Percentiles rank a stretch among this genome's conserved stretches.
These are phyloP conservation scores for Busseola fusca DNA, from an alignment of 2,888 invertebrate species.

Conservation along the genomic window DNA sequence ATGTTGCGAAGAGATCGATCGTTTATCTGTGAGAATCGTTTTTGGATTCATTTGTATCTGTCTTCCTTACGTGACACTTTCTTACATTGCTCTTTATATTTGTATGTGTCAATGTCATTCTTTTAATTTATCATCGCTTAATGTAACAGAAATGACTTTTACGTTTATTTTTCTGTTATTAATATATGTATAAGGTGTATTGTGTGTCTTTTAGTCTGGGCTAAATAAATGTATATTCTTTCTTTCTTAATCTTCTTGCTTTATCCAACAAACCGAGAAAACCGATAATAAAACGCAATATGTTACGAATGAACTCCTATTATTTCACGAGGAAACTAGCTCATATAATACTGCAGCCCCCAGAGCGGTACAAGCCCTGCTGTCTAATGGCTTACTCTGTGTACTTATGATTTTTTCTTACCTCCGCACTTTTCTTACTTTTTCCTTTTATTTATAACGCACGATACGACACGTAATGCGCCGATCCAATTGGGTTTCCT, in stretches of 20 bases:
- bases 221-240: no score
- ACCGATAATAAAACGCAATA: slow-evolving; percentile 19
- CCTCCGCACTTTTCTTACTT: slow-evolving; percentile 22
- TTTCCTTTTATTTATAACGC: slow-evolving; percentile 47
- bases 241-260: not conserved
- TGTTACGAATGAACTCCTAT: slow-evolving; percentile 6
- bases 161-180: not conserved
- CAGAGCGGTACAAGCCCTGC: slow-evolving; percentile 57
- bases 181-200: not conserved
- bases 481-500: slow-evolving; percentile 37
- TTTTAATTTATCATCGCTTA: slow-evolving; percentile 28
- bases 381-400: slow-evolving; percentile 51
- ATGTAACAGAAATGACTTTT: slow-evolving; percentile 7
- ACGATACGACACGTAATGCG: slow-evolving; percentile 51
- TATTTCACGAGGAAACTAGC: slow-evolving; percentile 33
- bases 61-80: slow-evolving; percentile 57
- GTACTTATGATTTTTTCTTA: slow-evolving; percentile 36
- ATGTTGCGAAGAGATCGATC: slow-evolving; percentile 50
- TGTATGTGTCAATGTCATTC: slow-evolving; percentile 41
- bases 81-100: slow-evolving; percentile 54
- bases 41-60: slow-evolving; percentile 66
- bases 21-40: slow-evolving; percentile 60
- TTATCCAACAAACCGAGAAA: not conserved
- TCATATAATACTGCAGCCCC: slow-evolving; percentile 42
- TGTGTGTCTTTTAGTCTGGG: no score